Evolutionary conservation across 2,113 vertebrate genomes (phyloP).

Genomic region (Sisor rabdophorus): DNA sequence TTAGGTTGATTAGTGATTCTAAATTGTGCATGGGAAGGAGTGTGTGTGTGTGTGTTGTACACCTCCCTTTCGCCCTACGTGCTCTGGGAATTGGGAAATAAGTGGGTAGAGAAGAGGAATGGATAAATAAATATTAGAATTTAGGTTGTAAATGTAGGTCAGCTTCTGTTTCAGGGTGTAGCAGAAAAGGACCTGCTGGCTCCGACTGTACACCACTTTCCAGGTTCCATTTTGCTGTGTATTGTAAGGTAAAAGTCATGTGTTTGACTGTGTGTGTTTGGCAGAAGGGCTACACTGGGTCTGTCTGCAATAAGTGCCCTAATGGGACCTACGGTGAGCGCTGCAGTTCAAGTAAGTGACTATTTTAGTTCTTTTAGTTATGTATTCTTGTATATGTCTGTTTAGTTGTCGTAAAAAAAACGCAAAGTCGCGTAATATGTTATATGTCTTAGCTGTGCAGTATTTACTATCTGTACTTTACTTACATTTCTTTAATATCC

Average conservation of each 20-base stretch:
- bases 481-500: too few species aligned
- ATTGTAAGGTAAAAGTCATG: not conserved
- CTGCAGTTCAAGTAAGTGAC: slow-evolving; percentile 77
- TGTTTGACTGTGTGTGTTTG: slow-evolving; percentile 27
- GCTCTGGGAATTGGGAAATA: too few species aligned
- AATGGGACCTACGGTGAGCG: slow-evolving; percentile 73
- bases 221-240: not conserved
- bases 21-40: too few species aligned
- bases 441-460: not conserved
- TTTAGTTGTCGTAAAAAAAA: not conserved
- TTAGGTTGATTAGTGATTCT: too few species aligned
- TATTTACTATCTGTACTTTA: not conserved
- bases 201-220: not conserved
- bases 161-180: not conserved
- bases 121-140: too few species aligned
- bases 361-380: not conserved
- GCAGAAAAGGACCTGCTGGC: too few species aligned
- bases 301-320: slow-evolving; percentile 81
- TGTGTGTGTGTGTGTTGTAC: too few species aligned
- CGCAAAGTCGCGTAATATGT: not conserved
- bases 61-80: too few species aligned
- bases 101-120: too few species aligned
- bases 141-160: too few species aligned
- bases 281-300: slow-evolving; percentile 81
- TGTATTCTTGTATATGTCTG: not conserved